phyloP scores from a whole-genome alignment of 2,797 vertebrate genomes.

The Hozukius guyotensis region DNA sequence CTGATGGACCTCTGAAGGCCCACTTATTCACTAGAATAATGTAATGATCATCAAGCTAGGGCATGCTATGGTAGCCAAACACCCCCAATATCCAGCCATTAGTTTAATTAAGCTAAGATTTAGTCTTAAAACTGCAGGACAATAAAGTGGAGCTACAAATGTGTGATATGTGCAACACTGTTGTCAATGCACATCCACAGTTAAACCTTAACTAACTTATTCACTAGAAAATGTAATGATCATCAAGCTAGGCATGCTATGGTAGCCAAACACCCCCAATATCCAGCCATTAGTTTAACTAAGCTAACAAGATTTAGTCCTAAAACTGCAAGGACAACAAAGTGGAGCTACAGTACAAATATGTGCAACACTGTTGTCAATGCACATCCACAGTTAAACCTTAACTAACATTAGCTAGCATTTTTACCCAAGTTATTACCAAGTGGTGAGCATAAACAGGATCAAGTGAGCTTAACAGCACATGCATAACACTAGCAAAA shows the following conservation, averaged over 20 bases:
- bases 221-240: no score
- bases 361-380: neutral
- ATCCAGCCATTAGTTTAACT: neutral
- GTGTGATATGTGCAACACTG: neutral
- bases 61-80: neutral
- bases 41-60: neutral
- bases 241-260: no score
- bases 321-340: neutral
- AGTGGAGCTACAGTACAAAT: neutral
- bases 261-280: no score
- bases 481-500: neutral
- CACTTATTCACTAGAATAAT: neutral
- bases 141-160: neutral
- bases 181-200: neutral
- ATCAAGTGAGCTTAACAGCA: slow-evolving; percentile 30
- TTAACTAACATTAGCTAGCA: neutral
- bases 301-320: neutral
- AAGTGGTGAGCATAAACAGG: slow-evolving; percentile 24
- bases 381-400: neutral
- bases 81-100: neutral
- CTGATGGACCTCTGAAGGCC: neutral
- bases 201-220: neutral
- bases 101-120: neutral
- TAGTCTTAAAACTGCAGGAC: neutral
- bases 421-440: slow-evolving; percentile 24